Evolutionary conservation across 2,797 vertebrate genomes (phyloP).

Genomic region (Chelonia mydas): DNA sequence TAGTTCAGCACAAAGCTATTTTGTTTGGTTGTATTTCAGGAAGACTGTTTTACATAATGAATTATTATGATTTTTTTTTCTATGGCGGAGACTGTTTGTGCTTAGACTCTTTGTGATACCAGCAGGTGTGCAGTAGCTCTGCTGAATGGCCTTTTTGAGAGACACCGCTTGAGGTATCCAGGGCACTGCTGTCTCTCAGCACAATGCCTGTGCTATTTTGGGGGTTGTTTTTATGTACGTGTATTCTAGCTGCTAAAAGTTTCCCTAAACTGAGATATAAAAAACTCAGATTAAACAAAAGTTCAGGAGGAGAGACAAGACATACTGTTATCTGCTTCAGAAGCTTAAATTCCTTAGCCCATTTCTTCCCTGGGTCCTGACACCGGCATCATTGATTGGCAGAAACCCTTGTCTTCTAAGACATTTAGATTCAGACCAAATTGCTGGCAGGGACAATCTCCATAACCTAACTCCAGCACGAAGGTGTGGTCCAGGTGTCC

Average conservation of each 20-base stretch:
- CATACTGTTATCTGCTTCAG: background rate
- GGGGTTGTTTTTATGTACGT: conserved; percentile 41
- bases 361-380: conserved; percentile 21
- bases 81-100: background rate
- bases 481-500: background rate
- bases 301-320: conserved; percentile 41
- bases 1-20: background rate
- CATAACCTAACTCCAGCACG: rapidly evolving
- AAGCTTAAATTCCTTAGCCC: background rate
- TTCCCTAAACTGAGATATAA: conserved; percentile 63
- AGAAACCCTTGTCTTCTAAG: background rate
- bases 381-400: background rate
- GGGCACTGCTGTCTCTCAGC: background rate
- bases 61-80: background rate
- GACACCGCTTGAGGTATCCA: background rate
- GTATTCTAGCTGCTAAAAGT: conserved; percentile 47
- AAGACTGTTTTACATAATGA: background rate
- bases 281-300: conserved; percentile 61
- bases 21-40: background rate
- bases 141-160: background rate
- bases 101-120: background rate
- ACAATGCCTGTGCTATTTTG: conserved; percentile 57
- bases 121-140: background rate
- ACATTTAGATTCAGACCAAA: rapidly evolving
- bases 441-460: background rate